Conservation (phyloP, 2,797 vertebrate genomes). For the Dendrocincla fuliginosa region DNA sequence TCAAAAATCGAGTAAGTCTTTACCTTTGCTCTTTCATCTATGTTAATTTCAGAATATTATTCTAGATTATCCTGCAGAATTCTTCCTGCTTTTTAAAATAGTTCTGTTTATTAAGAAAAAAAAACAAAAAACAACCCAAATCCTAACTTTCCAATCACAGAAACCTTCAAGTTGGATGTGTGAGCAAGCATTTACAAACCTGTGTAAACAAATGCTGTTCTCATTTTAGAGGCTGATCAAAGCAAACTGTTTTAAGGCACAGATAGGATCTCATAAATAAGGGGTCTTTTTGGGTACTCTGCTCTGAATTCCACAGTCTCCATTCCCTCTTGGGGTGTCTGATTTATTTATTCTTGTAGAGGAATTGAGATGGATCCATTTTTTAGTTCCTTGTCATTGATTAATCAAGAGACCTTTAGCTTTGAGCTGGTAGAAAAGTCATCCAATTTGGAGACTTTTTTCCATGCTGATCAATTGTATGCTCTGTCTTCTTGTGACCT, state of each 20-base stretch:
- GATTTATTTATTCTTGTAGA: not conserved
- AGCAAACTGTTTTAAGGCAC: not conserved
- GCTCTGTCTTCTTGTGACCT: not conserved
- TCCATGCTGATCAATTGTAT: not conserved
- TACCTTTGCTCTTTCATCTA: not conserved
- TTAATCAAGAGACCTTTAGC: not conserved
- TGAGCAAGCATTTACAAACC: not conserved
- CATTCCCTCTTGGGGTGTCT: not conserved
- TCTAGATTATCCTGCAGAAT: not conserved
- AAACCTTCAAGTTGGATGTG: not conserved
- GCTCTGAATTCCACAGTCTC: not conserved
- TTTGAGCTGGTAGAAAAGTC: not conserved
- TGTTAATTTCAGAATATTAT: not conserved
- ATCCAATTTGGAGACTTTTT: not conserved
- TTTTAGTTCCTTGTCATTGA: not conserved
- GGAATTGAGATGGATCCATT: not conserved
- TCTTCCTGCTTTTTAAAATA: not conserved
- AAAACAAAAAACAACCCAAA: not conserved
- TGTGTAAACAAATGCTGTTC: not conserved
- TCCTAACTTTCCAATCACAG: not conserved
- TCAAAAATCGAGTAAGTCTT: constrained; percentile 76
- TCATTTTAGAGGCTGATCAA: not conserved
- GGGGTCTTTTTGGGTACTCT: not conserved
- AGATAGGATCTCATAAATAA: not conserved
- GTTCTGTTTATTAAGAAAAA: not conserved